A percentile compares a stretch with the other conserved stretches of the same genome.
phyloP scores from a whole-genome alignment of 2,888 invertebrate genomes.

The Camponotus fellah region DNA sequence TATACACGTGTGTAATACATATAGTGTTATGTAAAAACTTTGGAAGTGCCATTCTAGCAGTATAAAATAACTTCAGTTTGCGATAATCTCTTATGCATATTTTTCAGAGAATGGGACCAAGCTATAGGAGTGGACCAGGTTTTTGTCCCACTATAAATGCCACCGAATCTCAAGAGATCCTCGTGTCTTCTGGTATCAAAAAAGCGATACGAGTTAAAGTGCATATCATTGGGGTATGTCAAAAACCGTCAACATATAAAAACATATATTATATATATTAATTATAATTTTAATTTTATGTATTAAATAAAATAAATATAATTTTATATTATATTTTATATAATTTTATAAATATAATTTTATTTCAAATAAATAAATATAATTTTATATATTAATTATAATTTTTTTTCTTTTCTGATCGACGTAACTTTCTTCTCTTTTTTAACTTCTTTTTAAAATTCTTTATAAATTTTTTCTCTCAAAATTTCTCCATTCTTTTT shows the following conservation, averaged over 20 bases:
- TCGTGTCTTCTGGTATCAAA: constrained; percentile 96
- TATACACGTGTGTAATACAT: not conserved
- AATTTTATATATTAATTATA: too few species aligned
- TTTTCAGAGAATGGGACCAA: constrained; percentile 93
- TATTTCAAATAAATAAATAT: too few species aligned
- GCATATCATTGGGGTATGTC: constrained; percentile 94
- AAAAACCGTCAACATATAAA: not conserved
- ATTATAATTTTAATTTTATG: not conserved
- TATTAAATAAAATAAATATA: too few species aligned
- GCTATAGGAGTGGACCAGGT: constrained; percentile 97
- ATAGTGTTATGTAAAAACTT: not conserved
- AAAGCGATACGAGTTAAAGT: constrained; percentile 97
- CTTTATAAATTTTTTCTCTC: not conserved
- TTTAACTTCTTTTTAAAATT: not conserved
- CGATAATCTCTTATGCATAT: not conserved
- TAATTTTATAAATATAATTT: too few species aligned
- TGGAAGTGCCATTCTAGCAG: not conserved
- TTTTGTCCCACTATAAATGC: constrained; percentile 98
- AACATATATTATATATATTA: not conserved
- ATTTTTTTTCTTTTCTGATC: not conserved
- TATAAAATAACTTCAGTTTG: not conserved
- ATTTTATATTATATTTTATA: too few species aligned
- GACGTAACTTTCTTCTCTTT: not conserved
- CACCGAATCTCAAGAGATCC: constrained; percentile 94
- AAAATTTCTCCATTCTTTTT: too few species aligned